Percentiles rank a stretch among this genome's conserved stretches.
phyloP scores from a whole-genome alignment of 2,888 invertebrate genomes.

The Automeris io region DNA sequence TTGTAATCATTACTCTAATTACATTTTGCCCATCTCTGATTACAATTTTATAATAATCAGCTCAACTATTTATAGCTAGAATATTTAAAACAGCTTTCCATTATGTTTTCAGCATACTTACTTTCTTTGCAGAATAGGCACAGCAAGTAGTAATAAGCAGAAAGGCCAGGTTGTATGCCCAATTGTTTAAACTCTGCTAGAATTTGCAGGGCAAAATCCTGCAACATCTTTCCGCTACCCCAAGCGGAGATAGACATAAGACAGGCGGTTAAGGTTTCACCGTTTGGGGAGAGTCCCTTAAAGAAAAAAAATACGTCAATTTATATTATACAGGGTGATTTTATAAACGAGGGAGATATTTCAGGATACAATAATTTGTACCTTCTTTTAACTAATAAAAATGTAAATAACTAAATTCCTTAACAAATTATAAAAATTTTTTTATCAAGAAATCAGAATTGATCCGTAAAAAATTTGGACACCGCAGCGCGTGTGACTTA shows the following conservation, averaged over 20 bases:
- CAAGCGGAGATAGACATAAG: conserved; percentile 56
- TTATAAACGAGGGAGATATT: too few species aligned
- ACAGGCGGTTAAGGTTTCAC: conserved; percentile 47
- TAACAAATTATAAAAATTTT: too few species aligned
- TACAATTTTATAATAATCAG: too few species aligned
- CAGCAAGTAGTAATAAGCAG: conserved; percentile 85
- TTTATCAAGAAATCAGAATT: too few species aligned
- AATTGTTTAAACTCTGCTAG: conserved; percentile 69
- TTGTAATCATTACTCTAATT: too few species aligned
- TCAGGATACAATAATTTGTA: too few species aligned
- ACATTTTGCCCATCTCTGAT: too few species aligned
- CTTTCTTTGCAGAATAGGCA: conserved; percentile 83
- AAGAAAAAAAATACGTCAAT: conserved; percentile 10
- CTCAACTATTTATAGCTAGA: too few species aligned
- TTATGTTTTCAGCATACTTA: conserved; percentile 45
- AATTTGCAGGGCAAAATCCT: conserved; percentile 45
- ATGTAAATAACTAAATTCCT: too few species aligned
- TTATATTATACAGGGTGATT: neutral
- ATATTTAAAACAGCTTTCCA: neutral
- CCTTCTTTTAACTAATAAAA: too few species aligned
- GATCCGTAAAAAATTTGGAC: too few species aligned
- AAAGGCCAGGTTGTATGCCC: conserved; percentile 84
- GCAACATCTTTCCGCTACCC: conserved; percentile 55
- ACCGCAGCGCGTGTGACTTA: too few species aligned
- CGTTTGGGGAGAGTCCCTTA: conserved; percentile 58